Evolutionary conservation across 2,113 vertebrate genomes (phyloP).

Genomic region (Pteruthius melanotis): DNA sequence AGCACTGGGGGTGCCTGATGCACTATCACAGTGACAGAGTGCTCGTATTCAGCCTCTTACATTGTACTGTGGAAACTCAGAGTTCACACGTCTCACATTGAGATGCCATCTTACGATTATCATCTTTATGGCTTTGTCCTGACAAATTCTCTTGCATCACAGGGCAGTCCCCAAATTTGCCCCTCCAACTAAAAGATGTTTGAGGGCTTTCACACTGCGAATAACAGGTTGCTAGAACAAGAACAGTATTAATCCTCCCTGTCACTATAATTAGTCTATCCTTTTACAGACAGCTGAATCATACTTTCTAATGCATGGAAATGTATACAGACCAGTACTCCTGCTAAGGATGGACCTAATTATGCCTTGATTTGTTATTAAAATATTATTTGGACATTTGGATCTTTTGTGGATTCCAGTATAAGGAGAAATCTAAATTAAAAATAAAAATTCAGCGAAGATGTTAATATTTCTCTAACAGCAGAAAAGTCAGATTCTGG

Average conservation of each 20-base stretch:
- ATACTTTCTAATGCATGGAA: conserved; percentile 64
- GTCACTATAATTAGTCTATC: conserved; percentile 59
- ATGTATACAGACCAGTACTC: conserved; percentile 53
- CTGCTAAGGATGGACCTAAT: conserved; percentile 38
- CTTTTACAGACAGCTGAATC: conserved; percentile 59
- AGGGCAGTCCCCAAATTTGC: conserved; percentile 9
- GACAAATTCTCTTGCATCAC: conserved; percentile 35
- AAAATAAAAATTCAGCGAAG: conserved; percentile 2
- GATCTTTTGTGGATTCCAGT: background rate
- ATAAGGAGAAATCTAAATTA: conserved; percentile 1
- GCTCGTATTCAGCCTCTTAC: background rate
- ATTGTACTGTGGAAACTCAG: background rate
- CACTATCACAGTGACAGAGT: background rate
- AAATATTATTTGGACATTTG: conserved; percentile 46
- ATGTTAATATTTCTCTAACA: background rate
- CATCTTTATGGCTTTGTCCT: conserved; percentile 44
- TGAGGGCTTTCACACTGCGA: conserved; percentile 32
- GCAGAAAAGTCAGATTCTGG: background rate
- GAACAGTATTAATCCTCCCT: conserved; percentile 48
- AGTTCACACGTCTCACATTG: background rate
- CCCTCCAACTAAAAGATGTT: conserved; percentile 26
- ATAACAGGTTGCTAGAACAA: conserved; percentile 57
- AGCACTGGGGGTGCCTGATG: background rate
- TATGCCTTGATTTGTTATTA: conserved; percentile 49
- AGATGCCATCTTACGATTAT: background rate